Base-by-base conservation (phyloP, 1,140 invertebrate genomes). In the Adoxophyes honmai region DNA sequence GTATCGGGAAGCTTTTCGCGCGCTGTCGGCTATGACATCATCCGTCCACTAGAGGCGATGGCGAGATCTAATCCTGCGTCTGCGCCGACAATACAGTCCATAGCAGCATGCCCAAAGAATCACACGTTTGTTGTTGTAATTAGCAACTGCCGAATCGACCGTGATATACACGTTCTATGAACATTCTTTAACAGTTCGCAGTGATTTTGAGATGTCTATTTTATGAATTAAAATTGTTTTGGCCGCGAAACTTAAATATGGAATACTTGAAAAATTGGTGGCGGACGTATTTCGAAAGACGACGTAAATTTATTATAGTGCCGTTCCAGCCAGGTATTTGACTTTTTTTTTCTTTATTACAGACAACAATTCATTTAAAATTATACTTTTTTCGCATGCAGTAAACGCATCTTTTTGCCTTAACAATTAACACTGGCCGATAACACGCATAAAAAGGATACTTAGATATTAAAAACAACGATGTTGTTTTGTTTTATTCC, bases 1-100 rank as follows among this genome's bases (percentile, higher is more conserved):
- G 70, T 75, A 70, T 58, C 44, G 15, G 35, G 60, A 64, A 75
- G 66, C 64, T 74, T 76, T 75, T 67, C 39, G 55, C 36, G 37
- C 52, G 56, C 70, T 78, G 66, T 82, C 78, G 76, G 70, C 36
- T 66, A 76, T 88, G 82, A 88, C 80, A 86, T 88, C 85, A 88
- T 59, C 73, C 14, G 34, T 56, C 57, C 55, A 51, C 65, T 60
- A 56, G 65, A 63, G 57, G 57, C 53, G 52, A 67, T 66, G 66
- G 73, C 21, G 64, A 74, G 69, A 73, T 76, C 68, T 70, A 77
- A 68, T 58, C 54, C 51, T 56, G 63, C 56, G 64, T 64, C 54
- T 36, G 60, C 54, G 60, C 64, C 59, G 69, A 75, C 58, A 63
- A 62, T 64, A 65, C 82, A 87, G 81, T 87, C 53, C 55, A 77